These are phyloP conservation scores for Ostrea denselamellosa DNA, from an alignment of 1,140 invertebrate genomes.

Conservation along the genomic window DNA sequence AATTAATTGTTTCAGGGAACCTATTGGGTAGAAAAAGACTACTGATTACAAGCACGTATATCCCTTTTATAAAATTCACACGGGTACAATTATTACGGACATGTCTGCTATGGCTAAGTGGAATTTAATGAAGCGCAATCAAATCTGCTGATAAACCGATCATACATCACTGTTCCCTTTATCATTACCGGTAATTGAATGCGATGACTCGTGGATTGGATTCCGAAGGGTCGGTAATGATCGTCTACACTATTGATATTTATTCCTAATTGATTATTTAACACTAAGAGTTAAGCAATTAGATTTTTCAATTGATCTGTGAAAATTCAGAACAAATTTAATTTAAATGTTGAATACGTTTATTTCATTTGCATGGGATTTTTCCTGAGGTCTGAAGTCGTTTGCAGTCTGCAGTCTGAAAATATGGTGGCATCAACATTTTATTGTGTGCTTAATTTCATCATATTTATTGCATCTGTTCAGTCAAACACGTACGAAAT, in stretches of 20 bases:
- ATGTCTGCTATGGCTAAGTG: too few relatives aligned
- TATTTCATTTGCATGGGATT: background rate
- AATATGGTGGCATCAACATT: background rate
- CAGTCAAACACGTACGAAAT: background rate
- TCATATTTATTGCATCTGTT: background rate
- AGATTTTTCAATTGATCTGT: background rate
- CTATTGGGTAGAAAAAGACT: too few relatives aligned
- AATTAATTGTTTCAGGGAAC: too few relatives aligned
- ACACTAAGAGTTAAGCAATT: background rate
- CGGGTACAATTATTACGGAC: too few relatives aligned
- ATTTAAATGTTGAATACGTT: background rate
- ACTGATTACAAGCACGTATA: too few relatives aligned
- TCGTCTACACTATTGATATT: background rate
- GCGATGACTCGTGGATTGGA: too few relatives aligned
- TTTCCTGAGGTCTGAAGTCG: background rate
- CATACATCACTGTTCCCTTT: too few relatives aligned
- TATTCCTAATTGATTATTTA: background rate
- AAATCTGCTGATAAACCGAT: too few relatives aligned
- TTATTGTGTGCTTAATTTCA: background rate
- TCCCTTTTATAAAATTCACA: too few relatives aligned
- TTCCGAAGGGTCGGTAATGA: background rate
- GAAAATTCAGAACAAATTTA: background rate
- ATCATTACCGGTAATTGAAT: too few relatives aligned
- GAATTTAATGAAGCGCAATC: too few relatives aligned
- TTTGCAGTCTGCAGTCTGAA: background rate